These are phyloP conservation scores for Eupithecia pulchellata DNA, from an alignment of 2,888 invertebrate genomes.

Conservation along the genomic window DNA sequence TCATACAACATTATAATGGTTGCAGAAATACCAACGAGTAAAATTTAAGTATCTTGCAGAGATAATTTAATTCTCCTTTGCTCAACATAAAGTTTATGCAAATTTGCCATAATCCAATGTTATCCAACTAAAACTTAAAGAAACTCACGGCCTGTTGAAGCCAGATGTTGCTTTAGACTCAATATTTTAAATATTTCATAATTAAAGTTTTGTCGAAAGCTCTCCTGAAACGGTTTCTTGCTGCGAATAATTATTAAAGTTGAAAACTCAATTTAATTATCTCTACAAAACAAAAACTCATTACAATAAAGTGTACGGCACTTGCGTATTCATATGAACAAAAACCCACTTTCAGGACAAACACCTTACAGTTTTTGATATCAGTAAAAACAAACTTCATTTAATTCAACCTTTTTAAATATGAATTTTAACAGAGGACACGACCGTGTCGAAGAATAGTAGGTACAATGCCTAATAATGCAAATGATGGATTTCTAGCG, in stretches of 20 bases:
- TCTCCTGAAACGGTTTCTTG: neutral
- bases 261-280: constrained; percentile 5
- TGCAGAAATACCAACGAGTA: neutral
- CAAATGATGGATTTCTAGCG: too few relatives aligned
- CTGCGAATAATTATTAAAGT: neutral
- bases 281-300: constrained; percentile 3
- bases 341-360: neutral
- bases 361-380: neutral
- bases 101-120: neutral
- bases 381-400: too few relatives aligned
- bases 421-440: too few relatives aligned
- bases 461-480: too few relatives aligned
- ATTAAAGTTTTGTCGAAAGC: constrained; percentile 12
- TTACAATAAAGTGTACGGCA: neutral
- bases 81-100: neutral
- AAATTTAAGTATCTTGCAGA: neutral
- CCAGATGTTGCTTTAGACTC: constrained; percentile 8
- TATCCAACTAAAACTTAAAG: constrained; percentile 4
- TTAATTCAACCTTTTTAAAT: too few relatives aligned
- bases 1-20: neutral
- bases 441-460: too few relatives aligned
- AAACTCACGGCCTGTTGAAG: neutral
- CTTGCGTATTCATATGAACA: too few relatives aligned
- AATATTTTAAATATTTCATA: constrained; percentile 12
- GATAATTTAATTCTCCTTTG: neutral